phyloP scores from a whole-genome alignment of 2,888 invertebrate genomes.

The Drosophila mayaguana region DNA sequence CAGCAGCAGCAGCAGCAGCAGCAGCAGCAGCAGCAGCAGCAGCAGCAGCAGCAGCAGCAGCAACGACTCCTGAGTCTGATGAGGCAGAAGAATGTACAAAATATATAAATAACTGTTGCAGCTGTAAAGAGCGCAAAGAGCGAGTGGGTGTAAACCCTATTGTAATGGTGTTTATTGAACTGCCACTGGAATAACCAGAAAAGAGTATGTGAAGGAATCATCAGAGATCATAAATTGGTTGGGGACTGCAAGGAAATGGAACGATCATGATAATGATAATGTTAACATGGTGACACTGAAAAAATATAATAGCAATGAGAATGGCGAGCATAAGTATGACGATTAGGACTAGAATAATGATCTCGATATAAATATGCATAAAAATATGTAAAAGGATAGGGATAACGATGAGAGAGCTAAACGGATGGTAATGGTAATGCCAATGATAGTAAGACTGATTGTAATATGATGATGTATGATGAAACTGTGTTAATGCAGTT shows the following conservation, averaged over 20 bases:
- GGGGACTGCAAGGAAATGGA: neutral
- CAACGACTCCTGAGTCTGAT: conserved; percentile 47
- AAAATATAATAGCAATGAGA: too few relatives aligned
- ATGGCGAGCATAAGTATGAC: too few relatives aligned
- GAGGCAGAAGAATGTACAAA: conserved; percentile 49
- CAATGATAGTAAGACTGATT: too few relatives aligned
- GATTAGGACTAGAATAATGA: neutral
- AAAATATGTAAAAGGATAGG: neutral
- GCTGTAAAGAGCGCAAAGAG: conserved; percentile 14
- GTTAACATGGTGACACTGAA: too few relatives aligned
- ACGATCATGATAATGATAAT: neutral
- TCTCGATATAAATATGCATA: neutral
- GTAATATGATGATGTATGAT: too few relatives aligned
- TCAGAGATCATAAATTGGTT: neutral
- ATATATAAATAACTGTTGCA: conserved; percentile 52
- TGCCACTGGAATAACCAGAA: neutral
- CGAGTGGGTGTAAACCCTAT: conserved; percentile 8
- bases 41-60: conserved; percentile 18
- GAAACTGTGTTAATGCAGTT: too few relatives aligned
- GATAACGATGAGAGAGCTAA: neutral
- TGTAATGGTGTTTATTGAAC: conserved; percentile 37
- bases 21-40: conserved; percentile 13
- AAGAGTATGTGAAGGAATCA: neutral
- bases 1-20: conserved; percentile 17
- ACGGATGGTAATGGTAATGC: neutral